These are phyloP conservation scores for Eupeodes latifasciatus DNA, from an alignment of 2,888 invertebrate species.

Conservation along the genomic window DNA sequence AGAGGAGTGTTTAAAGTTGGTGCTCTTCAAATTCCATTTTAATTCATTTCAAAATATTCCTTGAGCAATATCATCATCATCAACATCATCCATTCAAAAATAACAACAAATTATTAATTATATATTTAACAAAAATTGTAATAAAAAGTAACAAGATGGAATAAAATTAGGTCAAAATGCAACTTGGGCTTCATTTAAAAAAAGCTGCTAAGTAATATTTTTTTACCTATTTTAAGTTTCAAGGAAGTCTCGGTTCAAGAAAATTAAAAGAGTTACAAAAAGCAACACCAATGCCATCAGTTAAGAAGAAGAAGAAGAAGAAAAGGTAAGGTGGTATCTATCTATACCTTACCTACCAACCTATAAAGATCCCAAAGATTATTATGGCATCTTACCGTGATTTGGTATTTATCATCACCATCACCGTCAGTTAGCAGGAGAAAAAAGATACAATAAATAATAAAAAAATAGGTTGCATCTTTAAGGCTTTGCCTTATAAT, in stretches of 20 bases:
- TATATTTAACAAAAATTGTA: not conserved
- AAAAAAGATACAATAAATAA: not conserved
- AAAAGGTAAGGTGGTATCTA: not conserved
- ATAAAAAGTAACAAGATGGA: not conserved
- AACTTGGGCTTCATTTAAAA: conserved; percentile 59
- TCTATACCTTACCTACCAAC: not conserved
- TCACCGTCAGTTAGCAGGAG: too few species aligned
- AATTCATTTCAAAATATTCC: not conserved
- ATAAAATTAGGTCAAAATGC: conserved; percentile 69
- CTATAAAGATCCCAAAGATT: conserved; percentile 22
- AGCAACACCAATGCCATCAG: not conserved
- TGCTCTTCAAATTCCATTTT: conserved; percentile 1
- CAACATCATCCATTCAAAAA: conserved; percentile 31
- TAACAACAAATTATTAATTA: conserved; percentile 24
- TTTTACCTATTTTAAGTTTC: conserved; percentile 38
- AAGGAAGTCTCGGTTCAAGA: not conserved
- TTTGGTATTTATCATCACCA: not conserved
- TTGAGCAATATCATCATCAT: not conserved
- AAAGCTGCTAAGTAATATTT: conserved; percentile 42
- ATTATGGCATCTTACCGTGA: not conserved
- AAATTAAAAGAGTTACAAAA: not conserved
- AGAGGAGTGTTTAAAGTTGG: conserved; percentile 14
- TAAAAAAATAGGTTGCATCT: conserved; percentile 32
- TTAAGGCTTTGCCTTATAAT: conserved; percentile 39
- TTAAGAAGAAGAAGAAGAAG: too few species aligned